Evolutionary conservation across 2,797 vertebrate species (phyloP), one percentile per base, ranked within the genome.

Genomic region (Hyperoplus immaculatus): DNA sequence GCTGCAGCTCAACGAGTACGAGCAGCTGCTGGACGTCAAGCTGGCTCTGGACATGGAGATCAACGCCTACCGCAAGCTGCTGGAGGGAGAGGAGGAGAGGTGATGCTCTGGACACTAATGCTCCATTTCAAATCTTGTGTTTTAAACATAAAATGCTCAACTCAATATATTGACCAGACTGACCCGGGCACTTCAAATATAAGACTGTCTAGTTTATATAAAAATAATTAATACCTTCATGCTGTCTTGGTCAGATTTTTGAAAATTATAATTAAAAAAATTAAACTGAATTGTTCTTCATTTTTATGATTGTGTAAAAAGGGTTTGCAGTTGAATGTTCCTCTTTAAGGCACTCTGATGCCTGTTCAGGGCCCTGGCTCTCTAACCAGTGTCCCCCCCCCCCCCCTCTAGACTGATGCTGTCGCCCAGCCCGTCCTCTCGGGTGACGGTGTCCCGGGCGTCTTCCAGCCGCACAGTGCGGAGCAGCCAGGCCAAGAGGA

Each of bases 21-120:
- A 97, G 16, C 95, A 97, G 66, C 96, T 99, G 71, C 93, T 99
- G 72, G 97, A 99, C 60, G 95, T 98, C 3, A 99, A 99, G 75
- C 92, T 98, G 72, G 96, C 97, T 8, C 92, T 98, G 76, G 97
- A 99, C 94, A 96, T 97, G 96, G 98, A 99, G 91, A 99, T 99
- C 87, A 95, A 75, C 12, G 96, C 97, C 53, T 99, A 99, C 63
- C 93, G 97, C 78, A 97, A 97, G 54, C 91, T 99, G 36, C 87
- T 99, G 78, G 98, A 99, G 80, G 95, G 96, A 29, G 98, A 99
- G 86, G 97, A 99, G 63, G 96, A 98, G 76, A 96, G 98, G 97
- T 98, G 87, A 92, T 91, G 1, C 3, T 29, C 29, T 29, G 29
- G 3, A 29, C 29, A 3, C 29, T 29, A 29, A 29, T 29, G 29